These are phyloP conservation scores for Molossus alvarezi DNA, from an alignment of 2,797 vertebrate species.

Conservation along the genomic window DNA sequence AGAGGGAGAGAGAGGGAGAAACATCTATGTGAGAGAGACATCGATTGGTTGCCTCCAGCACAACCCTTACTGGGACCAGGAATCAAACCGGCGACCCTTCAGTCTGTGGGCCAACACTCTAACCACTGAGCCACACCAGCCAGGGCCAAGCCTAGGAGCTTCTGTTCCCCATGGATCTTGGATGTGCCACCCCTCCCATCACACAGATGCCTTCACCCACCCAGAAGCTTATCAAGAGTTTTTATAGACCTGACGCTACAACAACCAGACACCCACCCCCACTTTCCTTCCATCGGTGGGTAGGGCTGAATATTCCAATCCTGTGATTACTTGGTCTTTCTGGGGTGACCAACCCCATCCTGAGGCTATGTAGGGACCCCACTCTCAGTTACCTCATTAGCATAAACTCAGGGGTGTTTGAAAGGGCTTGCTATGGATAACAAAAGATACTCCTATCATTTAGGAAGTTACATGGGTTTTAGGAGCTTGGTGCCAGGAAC, in stretches of 20 bases:
- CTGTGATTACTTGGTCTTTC: background rate
- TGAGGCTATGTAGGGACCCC: background rate
- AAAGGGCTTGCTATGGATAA: background rate
- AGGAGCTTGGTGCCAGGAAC: background rate
- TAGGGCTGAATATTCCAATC: background rate
- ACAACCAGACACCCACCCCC: background rate
- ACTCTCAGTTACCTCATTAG: background rate
- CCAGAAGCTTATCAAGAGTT: background rate
- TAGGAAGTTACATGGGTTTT: background rate
- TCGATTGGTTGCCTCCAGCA: too few relatives aligned
- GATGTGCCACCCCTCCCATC: background rate
- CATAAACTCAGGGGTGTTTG: background rate
- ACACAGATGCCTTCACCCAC: background rate
- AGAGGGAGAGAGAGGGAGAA: too few relatives aligned
- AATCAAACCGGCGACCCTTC: too few relatives aligned
- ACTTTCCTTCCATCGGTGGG: background rate
- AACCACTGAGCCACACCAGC: too few relatives aligned
- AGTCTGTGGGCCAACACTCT: too few relatives aligned
- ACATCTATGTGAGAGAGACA: too few relatives aligned
- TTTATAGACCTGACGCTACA: background rate
- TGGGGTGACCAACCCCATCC: background rate
- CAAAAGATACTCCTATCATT: background rate
- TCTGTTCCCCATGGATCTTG: background rate
- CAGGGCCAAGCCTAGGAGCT: background rate
- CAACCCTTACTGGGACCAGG: too few relatives aligned